Conservation (phyloP, 1,140 invertebrate species). For the Euschistus heros region DNA sequence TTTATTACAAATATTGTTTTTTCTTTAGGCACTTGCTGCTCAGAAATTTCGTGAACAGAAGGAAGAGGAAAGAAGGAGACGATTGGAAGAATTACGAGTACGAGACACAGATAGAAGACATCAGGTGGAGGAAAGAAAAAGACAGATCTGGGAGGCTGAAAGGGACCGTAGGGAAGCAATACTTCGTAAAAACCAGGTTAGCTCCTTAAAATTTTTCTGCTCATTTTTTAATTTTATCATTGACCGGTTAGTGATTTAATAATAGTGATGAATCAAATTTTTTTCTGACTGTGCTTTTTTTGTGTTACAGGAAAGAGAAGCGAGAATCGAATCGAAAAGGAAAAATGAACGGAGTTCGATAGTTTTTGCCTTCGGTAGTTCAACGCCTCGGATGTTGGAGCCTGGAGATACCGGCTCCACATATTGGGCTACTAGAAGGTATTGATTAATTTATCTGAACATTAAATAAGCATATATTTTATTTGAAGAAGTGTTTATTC, state of each 20-base stretch:
- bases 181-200: constrained; percentile 59
- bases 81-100: constrained; percentile 66
- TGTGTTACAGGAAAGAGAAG: constrained; percentile 54
- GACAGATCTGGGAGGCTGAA: constrained; percentile 75
- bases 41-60: constrained; percentile 79
- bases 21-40: constrained; percentile 54
- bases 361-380: constrained; percentile 80
- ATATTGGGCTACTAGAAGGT: constrained; percentile 70
- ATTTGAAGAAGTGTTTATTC: too few species aligned
- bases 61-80: constrained; percentile 65
- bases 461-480: too few species aligned
- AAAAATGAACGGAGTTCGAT: constrained; percentile 55
- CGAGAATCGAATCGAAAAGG: constrained; percentile 62
- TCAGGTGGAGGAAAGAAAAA: constrained; percentile 77
- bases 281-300: constrained; percentile 1
- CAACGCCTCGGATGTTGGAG: constrained; percentile 74
- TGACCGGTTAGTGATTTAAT: background rate
- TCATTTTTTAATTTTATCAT: background rate
- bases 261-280: background rate
- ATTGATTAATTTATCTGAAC: too few species aligned
- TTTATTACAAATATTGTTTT: background rate
- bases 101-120: constrained; percentile 62
- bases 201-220: background rate
- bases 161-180: constrained; percentile 72
- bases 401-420: constrained; percentile 63